Percentiles rank a stretch among this genome's conserved stretches.
Evolutionary conservation across 1,140 invertebrate genomes (phyloP).

Genomic region (Globodera rostochiensis): DNA sequence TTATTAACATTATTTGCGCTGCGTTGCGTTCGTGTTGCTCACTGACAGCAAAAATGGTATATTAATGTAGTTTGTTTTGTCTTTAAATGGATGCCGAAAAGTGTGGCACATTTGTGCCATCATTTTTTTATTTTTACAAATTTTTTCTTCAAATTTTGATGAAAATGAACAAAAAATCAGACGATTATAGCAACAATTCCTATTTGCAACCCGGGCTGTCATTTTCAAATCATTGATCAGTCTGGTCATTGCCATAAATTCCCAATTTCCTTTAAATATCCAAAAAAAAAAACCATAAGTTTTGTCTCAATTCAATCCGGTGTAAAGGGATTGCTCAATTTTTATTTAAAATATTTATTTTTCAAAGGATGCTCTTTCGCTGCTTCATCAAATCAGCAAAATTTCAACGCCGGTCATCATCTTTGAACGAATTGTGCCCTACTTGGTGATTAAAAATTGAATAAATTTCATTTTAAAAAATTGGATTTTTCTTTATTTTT

Average conservation of each 20-base stretch:
- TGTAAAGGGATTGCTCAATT: too few relatives aligned
- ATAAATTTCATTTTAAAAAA: slow-evolving; percentile 5
- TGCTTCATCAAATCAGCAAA: slow-evolving; percentile 53
- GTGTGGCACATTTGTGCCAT: slow-evolving; percentile 5
- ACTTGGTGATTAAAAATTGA: slow-evolving; percentile 42
- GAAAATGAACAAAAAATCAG: too few relatives aligned
- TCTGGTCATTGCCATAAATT: too few relatives aligned
- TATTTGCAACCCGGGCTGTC: too few relatives aligned
- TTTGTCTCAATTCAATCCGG: too few relatives aligned
- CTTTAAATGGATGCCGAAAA: not conserved
- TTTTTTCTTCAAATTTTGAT: too few relatives aligned
- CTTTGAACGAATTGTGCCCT: slow-evolving; percentile 61
- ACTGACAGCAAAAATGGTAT: slow-evolving; percentile 57
- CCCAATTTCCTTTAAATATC: too few relatives aligned
- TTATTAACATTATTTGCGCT: slow-evolving; percentile 59
- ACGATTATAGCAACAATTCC: too few relatives aligned
- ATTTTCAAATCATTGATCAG: too few relatives aligned
- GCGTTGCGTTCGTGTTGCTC: slow-evolving; percentile 57
- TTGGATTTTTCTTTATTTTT: slow-evolving; percentile 14
- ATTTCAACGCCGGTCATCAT: slow-evolving; percentile 45
- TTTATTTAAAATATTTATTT: not conserved
- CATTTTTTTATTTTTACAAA: too few relatives aligned
- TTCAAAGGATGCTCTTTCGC: slow-evolving; percentile 55
- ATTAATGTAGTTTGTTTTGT: too few relatives aligned
- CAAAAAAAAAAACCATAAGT: too few relatives aligned